These are phyloP conservation scores for Tetrao urogallus DNA, from an alignment of 2,113 vertebrate species.

Conservation along the genomic window DNA sequence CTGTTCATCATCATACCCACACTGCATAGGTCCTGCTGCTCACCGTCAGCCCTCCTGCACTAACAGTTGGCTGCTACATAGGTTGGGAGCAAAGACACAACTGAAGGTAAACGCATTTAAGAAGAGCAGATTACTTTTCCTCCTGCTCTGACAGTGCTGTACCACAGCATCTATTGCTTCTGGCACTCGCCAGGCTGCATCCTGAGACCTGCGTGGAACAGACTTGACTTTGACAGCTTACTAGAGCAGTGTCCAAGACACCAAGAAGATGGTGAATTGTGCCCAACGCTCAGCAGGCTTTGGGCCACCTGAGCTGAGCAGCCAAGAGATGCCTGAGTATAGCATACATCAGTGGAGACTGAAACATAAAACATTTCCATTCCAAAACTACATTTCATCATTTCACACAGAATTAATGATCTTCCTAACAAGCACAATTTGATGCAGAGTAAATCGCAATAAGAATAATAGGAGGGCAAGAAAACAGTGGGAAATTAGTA, in stretches of 20 bases:
- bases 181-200: fast-evolving
- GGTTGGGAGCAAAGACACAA: not conserved
- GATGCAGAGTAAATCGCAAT: not conserved
- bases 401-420: not conserved
- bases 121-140: not conserved
- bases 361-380: not conserved
- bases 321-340: not conserved
- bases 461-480: not conserved
- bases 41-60: not conserved
- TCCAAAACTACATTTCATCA: not conserved
- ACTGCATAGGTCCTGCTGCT: not conserved
- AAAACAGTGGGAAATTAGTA: not conserved
- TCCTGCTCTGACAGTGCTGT: fast-evolving
- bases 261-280: not conserved
- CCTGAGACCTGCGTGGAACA: fast-evolving
- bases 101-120: not conserved
- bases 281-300: not conserved
- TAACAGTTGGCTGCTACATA: not conserved
- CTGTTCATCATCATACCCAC: not conserved
- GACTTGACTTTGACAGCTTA: fast-evolving
- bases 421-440: not conserved
- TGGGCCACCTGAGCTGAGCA: not conserved
- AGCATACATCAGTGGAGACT: not conserved
- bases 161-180: not conserved
- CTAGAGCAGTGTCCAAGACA: not conserved